A percentile compares a stretch with the other conserved stretches of the same genome.
Evolutionary conservation across 64 coral and sea anemone genomes (phyloP).

Genomic region (Actinia tenebrosa): DNA sequence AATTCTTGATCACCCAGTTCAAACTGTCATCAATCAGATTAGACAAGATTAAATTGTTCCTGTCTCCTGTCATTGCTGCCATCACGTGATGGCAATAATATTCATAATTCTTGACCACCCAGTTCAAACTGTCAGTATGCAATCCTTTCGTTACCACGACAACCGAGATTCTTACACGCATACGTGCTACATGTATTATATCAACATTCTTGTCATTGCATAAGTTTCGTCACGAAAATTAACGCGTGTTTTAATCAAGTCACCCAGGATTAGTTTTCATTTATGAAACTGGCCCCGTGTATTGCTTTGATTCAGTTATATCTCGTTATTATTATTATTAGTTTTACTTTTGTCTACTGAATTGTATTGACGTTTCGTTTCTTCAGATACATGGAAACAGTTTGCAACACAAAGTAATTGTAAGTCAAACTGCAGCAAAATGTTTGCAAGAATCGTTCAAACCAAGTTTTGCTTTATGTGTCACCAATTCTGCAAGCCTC

Average conservation of each 20-base stretch:
- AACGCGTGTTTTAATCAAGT: background rate
- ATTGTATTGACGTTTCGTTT: slow-evolving; percentile 15
- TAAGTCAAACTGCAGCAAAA: slow-evolving; percentile 22
- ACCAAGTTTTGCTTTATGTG: background rate
- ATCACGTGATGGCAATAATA: background rate
- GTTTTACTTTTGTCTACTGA: background rate
- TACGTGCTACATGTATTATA: slow-evolving; percentile 25
- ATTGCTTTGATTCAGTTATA: background rate
- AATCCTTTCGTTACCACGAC: background rate
- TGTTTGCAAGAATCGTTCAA: background rate
- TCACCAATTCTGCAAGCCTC: background rate
- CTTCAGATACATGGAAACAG: slow-evolving; percentile 16
- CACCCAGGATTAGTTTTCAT: background rate
- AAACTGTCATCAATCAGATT: no score
- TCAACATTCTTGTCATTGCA: slow-evolving; percentile 18
- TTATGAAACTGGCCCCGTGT: background rate
- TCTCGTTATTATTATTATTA: background rate
- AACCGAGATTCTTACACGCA: slow-evolving; percentile 7
- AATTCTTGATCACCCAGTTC: no score
- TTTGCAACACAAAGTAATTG: slow-evolving; percentile 10
- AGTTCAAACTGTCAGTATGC: background rate
- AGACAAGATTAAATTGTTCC: no score
- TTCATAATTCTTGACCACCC: background rate
- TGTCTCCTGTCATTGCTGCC: no score
- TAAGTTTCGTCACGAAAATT: background rate